Base-by-base conservation (phyloP, 2,888 invertebrate genomes). In the Galeopsomyia nigrocyanea region DNA sequence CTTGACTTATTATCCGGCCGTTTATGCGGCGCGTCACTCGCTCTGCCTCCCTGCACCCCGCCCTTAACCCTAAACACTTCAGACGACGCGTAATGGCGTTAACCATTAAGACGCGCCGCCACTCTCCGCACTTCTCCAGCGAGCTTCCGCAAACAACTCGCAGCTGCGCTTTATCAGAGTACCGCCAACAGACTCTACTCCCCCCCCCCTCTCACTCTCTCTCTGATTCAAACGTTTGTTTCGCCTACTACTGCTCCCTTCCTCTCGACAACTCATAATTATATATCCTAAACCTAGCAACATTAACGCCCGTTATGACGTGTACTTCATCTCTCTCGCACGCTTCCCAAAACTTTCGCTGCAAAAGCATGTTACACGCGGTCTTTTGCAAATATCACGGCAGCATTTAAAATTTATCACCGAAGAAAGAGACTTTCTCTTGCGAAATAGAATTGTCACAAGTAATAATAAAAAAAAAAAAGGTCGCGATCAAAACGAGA, bases 1-100 rank as follows among this genome's bases (percentile, higher is more conserved):
- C 39, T 85, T 86, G 86, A 86, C 86, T 86, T 86, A 86, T 86
- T 86, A 86, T 85, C 84, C 79, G 68, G 22, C 80, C 80, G 83
- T 82, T 86, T 85, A 81, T 84, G 82, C 81, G 75, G 79, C 79
- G 74, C 39, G 39, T 39, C 39, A 10, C 75, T 67, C 79, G 78
- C 26, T 26, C 26, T 76, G 57, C 57, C 7, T 26, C n/a, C 13
- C 13, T 19, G 77, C 78, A 68, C 76, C 77, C 70, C 76, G 78
- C 69, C 77, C 73, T 77, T 13, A 5, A 49, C 46, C 50, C 64
- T 71, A 79, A 80, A 81, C 80, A 79, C 80, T 82, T 82, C 81
- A 69, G 60, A 61, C 39, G 39, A 39, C 60, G 69, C 79, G 76
- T 82, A 82, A 82, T 79, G 78, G 76, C 75, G 78, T 78, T 80